Percentiles rank a stretch among this genome's conserved stretches.
phyloP scores from a whole-genome alignment of 2,888 invertebrate genomes.

The Pollenia griseotomentosa region DNA sequence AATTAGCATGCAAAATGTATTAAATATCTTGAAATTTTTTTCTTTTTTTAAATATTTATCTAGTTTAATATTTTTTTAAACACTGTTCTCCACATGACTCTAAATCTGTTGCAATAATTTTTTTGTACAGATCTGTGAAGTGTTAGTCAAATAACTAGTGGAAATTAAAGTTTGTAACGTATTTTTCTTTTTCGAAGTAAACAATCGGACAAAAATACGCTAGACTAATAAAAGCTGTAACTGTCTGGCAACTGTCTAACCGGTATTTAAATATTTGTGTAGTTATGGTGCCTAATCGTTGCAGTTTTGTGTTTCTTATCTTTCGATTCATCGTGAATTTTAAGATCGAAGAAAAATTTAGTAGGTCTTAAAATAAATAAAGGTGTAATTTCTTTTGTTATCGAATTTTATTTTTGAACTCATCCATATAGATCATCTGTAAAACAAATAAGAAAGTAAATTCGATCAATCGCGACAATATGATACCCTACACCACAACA shows the following conservation, averaged over 20 bases:
- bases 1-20: too few relatives aligned
- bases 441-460: too few relatives aligned
- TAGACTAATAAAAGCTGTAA: conserved; percentile 36
- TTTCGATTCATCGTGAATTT: neutral
- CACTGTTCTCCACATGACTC: conserved; percentile 42
- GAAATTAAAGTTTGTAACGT: conserved; percentile 33
- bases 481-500: too few relatives aligned
- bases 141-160: conserved; percentile 44
- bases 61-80: neutral
- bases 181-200: conserved; percentile 13
- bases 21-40: too few relatives aligned
- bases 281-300: conserved; percentile 56
- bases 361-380: neutral
- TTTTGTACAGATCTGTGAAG: conserved; percentile 10
- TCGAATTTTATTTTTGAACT: too few relatives aligned
- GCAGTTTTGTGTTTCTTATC: conserved; percentile 42
- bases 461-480: too few relatives aligned
- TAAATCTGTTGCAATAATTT: conserved; percentile 47
- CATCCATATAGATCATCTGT: too few relatives aligned
- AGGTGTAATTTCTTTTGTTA: too few relatives aligned
- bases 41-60: neutral
- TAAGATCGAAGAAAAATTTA: conserved; percentile 5
- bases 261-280: conserved; percentile 64
- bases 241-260: conserved; percentile 71
- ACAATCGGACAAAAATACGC: conserved; percentile 10